Percentiles rank a stretch among this genome's conserved stretches.
These are phyloP conservation scores for Harlomillsia oculata DNA, from an alignment of 1,140 invertebrate genomes.

Conservation along the genomic window DNA sequence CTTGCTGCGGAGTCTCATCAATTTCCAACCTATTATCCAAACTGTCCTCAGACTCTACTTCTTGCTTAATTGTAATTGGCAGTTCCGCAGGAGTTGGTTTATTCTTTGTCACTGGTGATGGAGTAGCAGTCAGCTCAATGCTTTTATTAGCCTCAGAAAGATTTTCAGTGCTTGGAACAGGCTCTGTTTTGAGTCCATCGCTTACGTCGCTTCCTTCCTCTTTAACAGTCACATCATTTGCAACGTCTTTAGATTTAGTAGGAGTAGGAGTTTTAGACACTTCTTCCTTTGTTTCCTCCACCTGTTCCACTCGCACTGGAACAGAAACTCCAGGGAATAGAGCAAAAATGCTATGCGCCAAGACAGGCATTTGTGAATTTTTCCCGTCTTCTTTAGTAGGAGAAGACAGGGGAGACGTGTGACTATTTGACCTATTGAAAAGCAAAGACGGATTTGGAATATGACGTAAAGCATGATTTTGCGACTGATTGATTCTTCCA, in stretches of 20 bases:
- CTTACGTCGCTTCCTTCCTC: background rate
- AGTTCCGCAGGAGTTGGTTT: no score
- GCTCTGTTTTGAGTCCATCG: conserved; percentile 1
- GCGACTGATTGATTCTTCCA: conserved; percentile 35
- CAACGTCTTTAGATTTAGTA: background rate
- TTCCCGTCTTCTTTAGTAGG: background rate
- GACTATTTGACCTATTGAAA: conserved; percentile 34
- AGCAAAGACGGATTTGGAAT: conserved; percentile 41
- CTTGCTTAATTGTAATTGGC: no score
- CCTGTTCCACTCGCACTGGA: conserved; percentile 13
- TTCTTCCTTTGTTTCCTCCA: background rate
- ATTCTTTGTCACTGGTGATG: no score
- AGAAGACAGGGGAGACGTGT: background rate
- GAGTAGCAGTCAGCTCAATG: no score
- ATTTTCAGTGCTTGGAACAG: background rate
- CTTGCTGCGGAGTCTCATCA: no score
- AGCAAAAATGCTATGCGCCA: conserved; percentile 10
- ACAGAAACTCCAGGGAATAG: conserved; percentile 23
- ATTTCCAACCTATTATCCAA: no score
- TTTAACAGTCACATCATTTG: background rate
- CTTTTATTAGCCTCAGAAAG: background rate
- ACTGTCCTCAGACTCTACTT: no score
- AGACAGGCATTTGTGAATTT: conserved; percentile 7
- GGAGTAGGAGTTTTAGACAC: no score
- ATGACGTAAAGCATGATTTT: conserved; percentile 40